phyloP scores from a whole-genome alignment of 1,140 invertebrate genomes.

The Sitodiplosis mosellana region DNA sequence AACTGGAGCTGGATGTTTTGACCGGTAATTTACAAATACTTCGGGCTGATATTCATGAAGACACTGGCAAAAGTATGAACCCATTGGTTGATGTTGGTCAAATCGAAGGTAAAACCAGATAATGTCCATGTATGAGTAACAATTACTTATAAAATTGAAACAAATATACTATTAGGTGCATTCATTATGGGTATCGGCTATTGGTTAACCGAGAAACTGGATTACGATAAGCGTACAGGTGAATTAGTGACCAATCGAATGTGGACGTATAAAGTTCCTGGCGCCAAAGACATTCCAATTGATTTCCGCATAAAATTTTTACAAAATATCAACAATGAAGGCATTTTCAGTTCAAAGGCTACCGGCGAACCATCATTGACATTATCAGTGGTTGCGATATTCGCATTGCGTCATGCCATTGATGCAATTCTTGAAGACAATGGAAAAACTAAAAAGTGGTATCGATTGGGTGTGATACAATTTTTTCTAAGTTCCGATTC shows the following conservation, averaged over 20 bases:
- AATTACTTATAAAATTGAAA: too few relatives aligned
- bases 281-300: constrained; percentile 62
- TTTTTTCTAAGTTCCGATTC: too few relatives aligned
- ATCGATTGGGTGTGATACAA: constrained; percentile 24
- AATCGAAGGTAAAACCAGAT: too few relatives aligned
- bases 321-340: constrained; percentile 44
- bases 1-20: constrained; percentile 36
- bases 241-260: background rate
- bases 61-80: constrained; percentile 46
- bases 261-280: constrained; percentile 39
- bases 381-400: constrained; percentile 38
- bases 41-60: constrained; percentile 52
- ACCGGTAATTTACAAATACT: constrained; percentile 40
- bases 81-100: constrained; percentile 50
- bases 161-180: too few relatives aligned
- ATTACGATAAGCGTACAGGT: constrained; percentile 11
- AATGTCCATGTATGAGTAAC: too few relatives aligned
- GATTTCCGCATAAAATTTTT: constrained; percentile 61
- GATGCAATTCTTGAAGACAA: constrained; percentile 37
- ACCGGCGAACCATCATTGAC: constrained; percentile 63
- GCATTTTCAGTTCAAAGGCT: constrained; percentile 28
- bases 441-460: constrained; percentile 25
- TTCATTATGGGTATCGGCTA: constrained; percentile 48
- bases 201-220: constrained; percentile 41
- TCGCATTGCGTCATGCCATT: constrained; percentile 55